Base-by-base conservation (phyloP, 92 coral and sea anemone genomes). In the Phenganax marumi region DNA sequence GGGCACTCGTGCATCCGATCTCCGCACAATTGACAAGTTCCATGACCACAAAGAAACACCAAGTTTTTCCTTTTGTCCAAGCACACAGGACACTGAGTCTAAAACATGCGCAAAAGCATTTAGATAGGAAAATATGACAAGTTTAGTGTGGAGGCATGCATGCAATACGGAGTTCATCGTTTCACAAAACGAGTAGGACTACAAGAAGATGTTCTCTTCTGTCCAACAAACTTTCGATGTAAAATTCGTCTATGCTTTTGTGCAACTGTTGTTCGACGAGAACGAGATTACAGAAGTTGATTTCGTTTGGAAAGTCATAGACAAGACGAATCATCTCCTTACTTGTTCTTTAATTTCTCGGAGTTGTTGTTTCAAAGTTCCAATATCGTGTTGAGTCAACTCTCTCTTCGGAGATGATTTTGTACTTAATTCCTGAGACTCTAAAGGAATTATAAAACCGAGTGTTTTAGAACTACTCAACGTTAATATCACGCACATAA, bases 1-100 rank as follows among this genome's bases (percentile, higher is more conserved):
- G 98, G 98, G 46, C 98, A 94, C 72, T 94, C 98, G 79, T 94
- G 98, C 97, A 94, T 89, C 10, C 98, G 84, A 89, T 94, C 98
- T 64, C 98, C 98, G 60, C 98, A 94, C 72, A 92, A 85, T 60
- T 94, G 98, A 81, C 98, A 94, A 12, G 98, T 89, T 26, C 98
- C 98, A 81, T 94, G 98, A 47, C 98, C 98, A 65, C 98, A 94
- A 60, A 94, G 86, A 81, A 94, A 94, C 76, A 94, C 93, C 75
- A 94, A 90, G 91, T 94, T 94, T 83, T 94, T 94, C 54, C 91
- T 85, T 85, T 97, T 87, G 85, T 94, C 98, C 98, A 94, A 87
- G 74, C 98, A 94, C 72, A 94, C 98, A 8, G 98, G 98, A 76
- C 98, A 94, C 89, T 92, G 84, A 77, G 98, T 89, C 98, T 93